Evolutionary conservation across 2,888 invertebrate species (phyloP), one percentile per base, ranked within the genome.

Genomic region (Acrobasis repandana): DNA sequence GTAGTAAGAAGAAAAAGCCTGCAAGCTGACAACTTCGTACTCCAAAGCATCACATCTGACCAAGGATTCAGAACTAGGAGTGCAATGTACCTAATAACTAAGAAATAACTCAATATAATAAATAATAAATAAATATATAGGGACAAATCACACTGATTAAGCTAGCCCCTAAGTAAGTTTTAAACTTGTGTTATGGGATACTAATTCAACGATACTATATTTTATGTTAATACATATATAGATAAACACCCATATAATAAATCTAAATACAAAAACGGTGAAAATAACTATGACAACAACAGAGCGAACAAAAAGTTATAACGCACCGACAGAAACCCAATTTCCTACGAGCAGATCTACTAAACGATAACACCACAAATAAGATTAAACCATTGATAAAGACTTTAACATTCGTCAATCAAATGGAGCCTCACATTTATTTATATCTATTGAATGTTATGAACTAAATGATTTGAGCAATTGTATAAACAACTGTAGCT

Each of bases 271-370:
- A 43, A 43, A 43, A 0, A 14, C 43, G 10, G n/a, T 43, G 43
- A 43, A 14, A 14, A 43, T 3, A 43, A 43, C 11, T 2, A 4
- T 38, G 9, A 8, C 20, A 38, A 20, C 11, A 20, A 14, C 38
- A 54, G 3, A 28, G 20, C 18, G 20, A 38, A 38, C 36, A 38
- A 38, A 18, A 33, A n/a, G 11, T 14, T 16, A 38, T 9, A n/a
- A 33, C 9, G n/a, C 28, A 20, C 10, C 20, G 14, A 10, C 50
- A 50, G 54, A 54, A 54, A 54, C 34, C 34, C 36, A 36, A 52
- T 52, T 52, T 52, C 54, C 14, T 38, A 18, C 11, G 18, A 54
- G 14, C 54, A 38, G 54, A 54, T 54, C 54, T 38, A 38, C 15
- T 10, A 9, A 38, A 14, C 18, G 36, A 54, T 54, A 54, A 43